Conservation (phyloP, 2,113 vertebrate species). For the Rhabdornis inornatus region DNA sequence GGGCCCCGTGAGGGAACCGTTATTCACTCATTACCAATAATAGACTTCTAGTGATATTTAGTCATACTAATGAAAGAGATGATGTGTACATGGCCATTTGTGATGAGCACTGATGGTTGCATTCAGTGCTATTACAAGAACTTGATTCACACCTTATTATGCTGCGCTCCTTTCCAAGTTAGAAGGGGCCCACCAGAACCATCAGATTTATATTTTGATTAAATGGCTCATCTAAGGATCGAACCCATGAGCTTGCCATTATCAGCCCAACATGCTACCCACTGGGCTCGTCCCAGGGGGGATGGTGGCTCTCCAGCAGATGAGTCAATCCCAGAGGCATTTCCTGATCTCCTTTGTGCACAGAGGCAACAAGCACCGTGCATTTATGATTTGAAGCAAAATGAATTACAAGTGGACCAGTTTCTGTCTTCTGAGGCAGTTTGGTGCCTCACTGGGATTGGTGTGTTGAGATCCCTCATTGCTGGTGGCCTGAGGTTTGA, state of each 20-base stretch:
- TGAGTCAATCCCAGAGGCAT: fast-evolving
- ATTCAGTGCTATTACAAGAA: fast-evolving
- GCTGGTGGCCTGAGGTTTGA: neutral
- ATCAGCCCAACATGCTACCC: fast-evolving
- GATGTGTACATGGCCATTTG: too few relatives aligned
- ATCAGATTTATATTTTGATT: too few relatives aligned
- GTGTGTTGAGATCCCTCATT: neutral
- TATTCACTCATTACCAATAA: neutral
- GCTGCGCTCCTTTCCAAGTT: fast-evolving
- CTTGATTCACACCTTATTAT: fast-evolving
- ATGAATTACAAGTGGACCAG: neutral
- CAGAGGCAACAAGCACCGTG: neutral
- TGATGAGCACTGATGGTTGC: too few relatives aligned
- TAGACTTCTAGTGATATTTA: neutral
- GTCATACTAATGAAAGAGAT: neutral
- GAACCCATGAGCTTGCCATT: fast-evolving
- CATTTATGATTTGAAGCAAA: neutral
- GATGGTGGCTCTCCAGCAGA: fast-evolving
- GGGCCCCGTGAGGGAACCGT: fast-evolving
- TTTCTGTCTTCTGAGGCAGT: neutral
- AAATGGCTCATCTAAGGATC: fast-evolving
- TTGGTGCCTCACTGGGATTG: neutral
- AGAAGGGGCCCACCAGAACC: too few relatives aligned
- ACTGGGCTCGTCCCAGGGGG: fast-evolving
- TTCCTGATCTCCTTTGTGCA: neutral